These are phyloP conservation scores for Ochotona princeps DNA, from an alignment of 2,113 vertebrate genomes.

Conservation along the genomic window DNA sequence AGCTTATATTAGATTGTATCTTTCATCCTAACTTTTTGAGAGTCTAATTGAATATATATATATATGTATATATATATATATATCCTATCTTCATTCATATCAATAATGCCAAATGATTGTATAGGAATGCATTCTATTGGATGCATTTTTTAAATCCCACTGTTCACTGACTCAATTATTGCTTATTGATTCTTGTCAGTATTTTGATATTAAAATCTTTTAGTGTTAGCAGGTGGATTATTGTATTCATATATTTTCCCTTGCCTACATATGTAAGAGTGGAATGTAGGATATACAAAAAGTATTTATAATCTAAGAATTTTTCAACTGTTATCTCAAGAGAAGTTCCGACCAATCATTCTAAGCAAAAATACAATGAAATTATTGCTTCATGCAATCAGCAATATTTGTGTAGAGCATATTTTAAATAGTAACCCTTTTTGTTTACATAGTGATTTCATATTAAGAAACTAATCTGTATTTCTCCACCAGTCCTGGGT, in stretches of 20 bases:
- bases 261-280: not conserved
- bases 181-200: not conserved
- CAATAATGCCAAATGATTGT: too few species aligned
- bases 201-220: too few species aligned
- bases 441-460: not conserved
- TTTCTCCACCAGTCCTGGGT: too few species aligned
- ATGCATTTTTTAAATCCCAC: not conserved
- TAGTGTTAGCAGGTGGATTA: not conserved
- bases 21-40: not conserved
- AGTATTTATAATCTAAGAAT: not conserved
- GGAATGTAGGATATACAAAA: not conserved
- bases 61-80: not conserved
- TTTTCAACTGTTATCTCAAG: not conserved
- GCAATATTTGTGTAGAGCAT: not conserved
- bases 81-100: too few species aligned
- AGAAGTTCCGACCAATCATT: not conserved
- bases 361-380: not conserved
- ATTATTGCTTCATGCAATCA: not conserved
- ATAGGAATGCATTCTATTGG: too few species aligned
- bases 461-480: not conserved
- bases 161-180: not conserved
- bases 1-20: not conserved
- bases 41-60: not conserved
- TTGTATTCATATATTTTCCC: too few species aligned
- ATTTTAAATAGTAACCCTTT: not conserved